These are phyloP conservation scores for Podarcis muralis DNA, from an alignment of 2,113 vertebrate genomes.

Conservation along the genomic window DNA sequence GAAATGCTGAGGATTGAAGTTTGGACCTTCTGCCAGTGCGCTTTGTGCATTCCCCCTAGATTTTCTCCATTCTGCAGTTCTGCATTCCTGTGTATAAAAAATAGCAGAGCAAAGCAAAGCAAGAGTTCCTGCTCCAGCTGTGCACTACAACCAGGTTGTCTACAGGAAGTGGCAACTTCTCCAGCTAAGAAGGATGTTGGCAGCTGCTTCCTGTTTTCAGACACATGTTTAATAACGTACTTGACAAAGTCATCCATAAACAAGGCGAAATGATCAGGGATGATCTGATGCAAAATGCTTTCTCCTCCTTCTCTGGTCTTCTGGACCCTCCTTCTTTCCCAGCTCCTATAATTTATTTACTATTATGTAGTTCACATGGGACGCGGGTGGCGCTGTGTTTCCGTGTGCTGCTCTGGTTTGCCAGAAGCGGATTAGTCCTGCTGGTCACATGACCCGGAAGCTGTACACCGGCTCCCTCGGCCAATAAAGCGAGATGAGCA, in stretches of 20 bases:
- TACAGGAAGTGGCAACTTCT: slow-evolving; percentile 1
- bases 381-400: too few relatives aligned
- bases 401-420: too few relatives aligned
- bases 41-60: not conserved
- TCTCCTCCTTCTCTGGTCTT: not conserved
- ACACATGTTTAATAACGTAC: slow-evolving; percentile 1
- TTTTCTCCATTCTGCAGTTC: slow-evolving; percentile 6
- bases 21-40: too few relatives aligned
- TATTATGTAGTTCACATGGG: too few relatives aligned
- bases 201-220: slow-evolving; percentile 44
- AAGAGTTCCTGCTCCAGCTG: slow-evolving; percentile 19
- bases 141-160: slow-evolving; percentile 36
- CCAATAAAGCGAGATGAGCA: too few relatives aligned
- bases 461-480: too few relatives aligned
- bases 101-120: slow-evolving; percentile 27
- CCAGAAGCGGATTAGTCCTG: too few relatives aligned
- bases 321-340: too few relatives aligned
- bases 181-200: slow-evolving; percentile 39
- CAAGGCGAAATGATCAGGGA: not conserved
- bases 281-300: not conserved
- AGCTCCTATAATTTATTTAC: not conserved
- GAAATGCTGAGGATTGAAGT: too few relatives aligned
- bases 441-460: too few relatives aligned
- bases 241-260: slow-evolving; percentile 1
- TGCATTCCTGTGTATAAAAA: slow-evolving; percentile 27